Base-by-base conservation (phyloP, 1,140 invertebrate species). In the Megathymus violae region DNA sequence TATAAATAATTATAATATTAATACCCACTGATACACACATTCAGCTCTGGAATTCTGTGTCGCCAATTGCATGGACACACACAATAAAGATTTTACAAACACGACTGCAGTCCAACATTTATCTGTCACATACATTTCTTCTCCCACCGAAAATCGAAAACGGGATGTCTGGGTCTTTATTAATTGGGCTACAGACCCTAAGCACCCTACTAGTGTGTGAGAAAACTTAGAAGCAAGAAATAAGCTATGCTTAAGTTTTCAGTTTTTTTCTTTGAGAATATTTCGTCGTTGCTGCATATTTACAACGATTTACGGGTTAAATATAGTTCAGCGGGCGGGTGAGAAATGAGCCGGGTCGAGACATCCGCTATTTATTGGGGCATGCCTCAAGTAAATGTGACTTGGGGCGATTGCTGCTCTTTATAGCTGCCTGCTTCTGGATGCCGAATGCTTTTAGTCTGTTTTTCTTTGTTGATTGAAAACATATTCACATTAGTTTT, bases 291-390 rank as follows among this genome's bases (percentile, higher is more conserved):
- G 62, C 59, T 62, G 38, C 64, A 65, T 71, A 61, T 69, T 67
- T 69, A 62, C 43, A 36, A 27, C 41, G 27, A 58, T 58, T 58
- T 58, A 58, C 41, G 25, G 41, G 41, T 46, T 58, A 58, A 46
- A 46, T 46, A 72, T 54, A 65, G 63, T 64, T 25, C 41, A 48
- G 50, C 50, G 50, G 58, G 47, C 46, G 40, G 44, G 63, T 69
- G 76, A 74, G 68, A 76, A 75, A 70, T 71, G 69, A 44, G 50
- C 40, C 51, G 27, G 38, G 61, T 13, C 34, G 43, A 19, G 60
- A 69, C 62, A 67, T 52, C 46, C 51, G 58, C 51, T 67, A 72
- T 78, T 78, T 77, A 80, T 78, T 72, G 69, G 69, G 54, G 62
- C 65, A 66, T 70, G 69, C 56, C 64, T 72, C 67, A 73, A 74